Conservation (phyloP, 2,113 vertebrate species). For the Brachyhypopomus gauderio region DNA sequence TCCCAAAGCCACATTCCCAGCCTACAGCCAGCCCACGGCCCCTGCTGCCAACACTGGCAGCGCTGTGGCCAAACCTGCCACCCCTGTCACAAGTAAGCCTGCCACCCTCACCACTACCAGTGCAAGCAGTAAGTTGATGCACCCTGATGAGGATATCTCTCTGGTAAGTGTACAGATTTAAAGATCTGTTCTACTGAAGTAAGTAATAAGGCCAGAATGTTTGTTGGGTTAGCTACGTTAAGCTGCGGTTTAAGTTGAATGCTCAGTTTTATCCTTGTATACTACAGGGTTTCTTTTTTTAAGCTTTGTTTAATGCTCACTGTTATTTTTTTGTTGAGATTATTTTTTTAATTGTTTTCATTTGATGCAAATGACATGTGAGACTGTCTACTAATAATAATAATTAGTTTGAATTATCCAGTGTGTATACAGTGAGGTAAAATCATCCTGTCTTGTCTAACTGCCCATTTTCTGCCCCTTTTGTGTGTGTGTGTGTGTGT, state of each 20-base stretch:
- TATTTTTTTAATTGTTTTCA: too few relatives aligned
- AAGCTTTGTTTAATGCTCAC: too few relatives aligned
- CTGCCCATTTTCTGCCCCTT: not conserved
- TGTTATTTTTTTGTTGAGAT: too few relatives aligned
- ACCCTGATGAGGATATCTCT: constrained; percentile 99
- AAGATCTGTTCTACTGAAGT: constrained; percentile 10
- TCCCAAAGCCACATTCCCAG: constrained; percentile 96
- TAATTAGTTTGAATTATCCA: too few relatives aligned
- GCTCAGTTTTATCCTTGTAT: not conserved
- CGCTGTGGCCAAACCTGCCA: constrained; percentile 89
- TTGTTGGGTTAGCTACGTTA: not conserved
- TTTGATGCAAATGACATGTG: too few relatives aligned
- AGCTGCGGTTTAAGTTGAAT: not conserved
- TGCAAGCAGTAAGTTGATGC: constrained; percentile 99
- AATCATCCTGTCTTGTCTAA: constrained; percentile 8
- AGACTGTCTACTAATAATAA: too few relatives aligned
- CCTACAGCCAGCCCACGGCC: constrained; percentile 86
- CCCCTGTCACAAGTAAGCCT: constrained; percentile 97
- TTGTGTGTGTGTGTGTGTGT: not conserved
- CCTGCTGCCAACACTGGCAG: constrained; percentile 89
- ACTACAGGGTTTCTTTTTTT: not conserved
- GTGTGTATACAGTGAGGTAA: too few relatives aligned
- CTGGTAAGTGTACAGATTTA: constrained; percentile 86
- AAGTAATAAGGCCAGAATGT: constrained; percentile 6
- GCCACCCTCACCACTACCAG: constrained; percentile 97